These are phyloP conservation scores for Rhimphoctona megacephalus DNA, from an alignment of 2,888 invertebrate genomes.

Conservation along the genomic window DNA sequence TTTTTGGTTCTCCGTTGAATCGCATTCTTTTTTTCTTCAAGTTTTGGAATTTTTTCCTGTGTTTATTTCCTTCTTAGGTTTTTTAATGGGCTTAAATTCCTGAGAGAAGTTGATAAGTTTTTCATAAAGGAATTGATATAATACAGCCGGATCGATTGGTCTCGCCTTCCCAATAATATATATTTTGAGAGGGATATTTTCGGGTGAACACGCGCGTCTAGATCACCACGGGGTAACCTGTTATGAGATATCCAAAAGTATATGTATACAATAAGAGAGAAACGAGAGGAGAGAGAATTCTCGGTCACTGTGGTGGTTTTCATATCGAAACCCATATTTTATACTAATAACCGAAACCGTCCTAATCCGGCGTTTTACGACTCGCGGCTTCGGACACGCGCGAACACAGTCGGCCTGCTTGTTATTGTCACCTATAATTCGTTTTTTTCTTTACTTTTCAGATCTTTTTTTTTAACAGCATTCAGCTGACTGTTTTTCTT, in stretches of 20 bases:
- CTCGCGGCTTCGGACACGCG: conserved; percentile 59
- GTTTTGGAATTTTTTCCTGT: neutral
- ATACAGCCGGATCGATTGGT: conserved; percentile 57
- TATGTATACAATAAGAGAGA: conserved; percentile 26
- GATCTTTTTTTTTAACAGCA: conserved; percentile 11
- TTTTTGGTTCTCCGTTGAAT: neutral
- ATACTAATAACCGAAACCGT: conserved; percentile 79
- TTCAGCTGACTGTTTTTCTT: conserved; percentile 19
- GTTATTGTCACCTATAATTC: conserved; percentile 70
- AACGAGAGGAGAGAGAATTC: conserved; percentile 18
- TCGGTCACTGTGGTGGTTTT: conserved; percentile 56
- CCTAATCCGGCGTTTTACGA: conserved; percentile 80
- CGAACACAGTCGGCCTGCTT: conserved; percentile 49
- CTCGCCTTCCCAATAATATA: conserved; percentile 56
- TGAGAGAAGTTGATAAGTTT: conserved; percentile 52
- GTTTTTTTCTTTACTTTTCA: conserved; percentile 40
- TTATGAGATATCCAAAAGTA: conserved; percentile 60
- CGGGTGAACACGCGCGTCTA: conserved; percentile 10
- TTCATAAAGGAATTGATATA: conserved; percentile 56
- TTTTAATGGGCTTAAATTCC: conserved; percentile 33
- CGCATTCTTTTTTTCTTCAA: neutral
- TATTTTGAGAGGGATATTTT: conserved; percentile 18
- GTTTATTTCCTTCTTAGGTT: conserved; percentile 2
- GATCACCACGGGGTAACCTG: conserved; percentile 53
- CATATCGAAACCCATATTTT: conserved; percentile 77